Conservation (phyloP, 2,888 invertebrate species). For the Chymomyza amoena region DNA sequence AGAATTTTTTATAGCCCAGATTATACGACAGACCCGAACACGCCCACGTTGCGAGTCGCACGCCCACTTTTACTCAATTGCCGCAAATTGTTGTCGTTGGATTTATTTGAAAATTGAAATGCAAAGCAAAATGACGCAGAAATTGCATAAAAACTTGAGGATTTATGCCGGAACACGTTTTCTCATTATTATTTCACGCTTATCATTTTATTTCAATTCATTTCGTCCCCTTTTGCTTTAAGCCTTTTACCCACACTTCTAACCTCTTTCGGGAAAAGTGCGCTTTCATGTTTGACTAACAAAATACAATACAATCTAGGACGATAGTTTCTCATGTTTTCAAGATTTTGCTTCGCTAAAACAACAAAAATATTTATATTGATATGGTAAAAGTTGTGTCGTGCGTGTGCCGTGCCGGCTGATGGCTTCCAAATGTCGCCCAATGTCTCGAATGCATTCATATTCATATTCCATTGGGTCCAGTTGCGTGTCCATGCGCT, state of each 20-base stretch:
- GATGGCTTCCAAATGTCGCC: slow-evolving; percentile 19
- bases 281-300: slow-evolving; percentile 63
- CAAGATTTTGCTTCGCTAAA: slow-evolving; percentile 10
- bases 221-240: slow-evolving; percentile 19
- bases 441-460: slow-evolving; percentile 56
- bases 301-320: slow-evolving; percentile 50
- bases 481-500: slow-evolving; percentile 55
- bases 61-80: slow-evolving; percentile 38
- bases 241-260: background rate
- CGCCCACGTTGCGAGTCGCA: slow-evolving; percentile 2
- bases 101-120: slow-evolving; percentile 22
- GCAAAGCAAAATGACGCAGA: slow-evolving; percentile 6
- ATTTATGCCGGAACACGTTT: slow-evolving; percentile 70
- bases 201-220: slow-evolving; percentile 72
- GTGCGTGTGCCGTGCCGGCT: slow-evolving; percentile 14
- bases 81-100: slow-evolving; percentile 39
- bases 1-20: background rate
- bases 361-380: slow-evolving; percentile 37
- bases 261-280: slow-evolving; percentile 43
- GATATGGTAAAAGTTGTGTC: slow-evolving; percentile 24
- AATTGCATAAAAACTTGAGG: slow-evolving; percentile 27
- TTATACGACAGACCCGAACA: background rate
- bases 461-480: slow-evolving; percentile 73
- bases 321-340: slow-evolving; percentile 49
- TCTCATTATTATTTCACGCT: slow-evolving; percentile 71